Conservation (phyloP, 1,140 invertebrate genomes). For the Anastrepha obliqua region DNA sequence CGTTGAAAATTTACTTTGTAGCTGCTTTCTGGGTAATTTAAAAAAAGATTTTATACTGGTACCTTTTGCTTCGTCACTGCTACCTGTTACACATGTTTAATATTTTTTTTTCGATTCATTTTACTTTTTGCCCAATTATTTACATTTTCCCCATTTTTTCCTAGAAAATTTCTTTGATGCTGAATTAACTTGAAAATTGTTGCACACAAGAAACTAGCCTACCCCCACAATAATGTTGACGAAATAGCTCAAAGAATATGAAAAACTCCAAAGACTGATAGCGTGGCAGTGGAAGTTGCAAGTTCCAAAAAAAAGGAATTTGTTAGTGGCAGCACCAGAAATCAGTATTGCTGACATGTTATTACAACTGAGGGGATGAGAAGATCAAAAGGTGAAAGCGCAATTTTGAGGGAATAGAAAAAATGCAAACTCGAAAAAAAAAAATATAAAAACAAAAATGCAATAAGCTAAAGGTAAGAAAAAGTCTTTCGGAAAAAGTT, state of each 20-base stretch:
- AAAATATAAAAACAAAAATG: background rate
- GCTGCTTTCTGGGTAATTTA: background rate
- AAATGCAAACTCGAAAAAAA: no score
- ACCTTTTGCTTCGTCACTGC: background rate
- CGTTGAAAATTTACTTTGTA: background rate
- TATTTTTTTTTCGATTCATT: background rate
- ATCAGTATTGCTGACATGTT: conserved; percentile 45
- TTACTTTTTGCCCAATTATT: background rate
- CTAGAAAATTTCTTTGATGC: conserved; percentile 28
- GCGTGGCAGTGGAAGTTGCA: no score
- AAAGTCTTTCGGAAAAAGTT: background rate
- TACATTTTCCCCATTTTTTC: background rate
- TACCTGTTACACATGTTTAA: background rate
- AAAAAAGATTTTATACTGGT: background rate
- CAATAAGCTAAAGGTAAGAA: background rate
- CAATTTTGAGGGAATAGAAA: no score
- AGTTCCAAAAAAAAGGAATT: background rate
- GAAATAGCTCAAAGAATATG: background rate
- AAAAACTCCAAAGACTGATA: background rate
- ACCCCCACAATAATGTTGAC: background rate
- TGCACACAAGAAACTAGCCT: background rate
- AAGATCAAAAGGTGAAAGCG: background rate
- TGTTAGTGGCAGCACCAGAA: background rate
- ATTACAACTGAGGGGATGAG: background rate
- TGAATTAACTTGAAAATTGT: conserved; percentile 24